phyloP scores from a whole-genome alignment of 1,140 invertebrate genomes.

The Achatina immaculata region DNA sequence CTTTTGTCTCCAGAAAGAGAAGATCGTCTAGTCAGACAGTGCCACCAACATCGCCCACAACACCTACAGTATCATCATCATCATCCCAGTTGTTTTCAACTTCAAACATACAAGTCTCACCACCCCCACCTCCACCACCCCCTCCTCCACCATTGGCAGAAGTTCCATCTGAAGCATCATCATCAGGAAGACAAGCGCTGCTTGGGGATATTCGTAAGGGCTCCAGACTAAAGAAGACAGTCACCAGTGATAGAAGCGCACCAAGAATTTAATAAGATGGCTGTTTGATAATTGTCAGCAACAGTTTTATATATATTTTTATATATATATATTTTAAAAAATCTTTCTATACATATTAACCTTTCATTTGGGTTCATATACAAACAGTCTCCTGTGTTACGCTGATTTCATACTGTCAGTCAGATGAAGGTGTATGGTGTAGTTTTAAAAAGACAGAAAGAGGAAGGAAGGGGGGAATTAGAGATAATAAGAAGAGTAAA shows the following conservation, averaged over 20 bases:
- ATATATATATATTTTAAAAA: no score
- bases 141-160: conserved; percentile 43
- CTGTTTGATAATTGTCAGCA: no score
- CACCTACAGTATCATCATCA: conserved; percentile 19
- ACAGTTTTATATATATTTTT: no score
- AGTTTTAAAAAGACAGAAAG: no score
- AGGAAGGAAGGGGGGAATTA: no score
- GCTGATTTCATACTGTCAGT: no score
- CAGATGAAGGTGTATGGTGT: no score
- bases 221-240: conserved; percentile 84
- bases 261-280: conserved; percentile 71
- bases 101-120: not conserved
- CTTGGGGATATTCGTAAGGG: conserved; percentile 87
- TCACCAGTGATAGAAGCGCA: conserved; percentile 89
- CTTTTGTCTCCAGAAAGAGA: not conserved
- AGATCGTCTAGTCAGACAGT: not conserved
- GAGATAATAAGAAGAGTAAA: no score
- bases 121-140: conserved; percentile 1
- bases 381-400: no score
- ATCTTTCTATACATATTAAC: no score
- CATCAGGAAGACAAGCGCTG: conserved; percentile 76
- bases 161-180: conserved; percentile 31
- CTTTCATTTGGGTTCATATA: no score
- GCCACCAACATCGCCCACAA: conserved; percentile 1
- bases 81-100: conserved; percentile 28